Evolutionary conservation across 2,797 vertebrate genomes (phyloP), one percentile per base, ranked within the genome.

Genomic region (Hapalemur alaotrensis): DNA sequence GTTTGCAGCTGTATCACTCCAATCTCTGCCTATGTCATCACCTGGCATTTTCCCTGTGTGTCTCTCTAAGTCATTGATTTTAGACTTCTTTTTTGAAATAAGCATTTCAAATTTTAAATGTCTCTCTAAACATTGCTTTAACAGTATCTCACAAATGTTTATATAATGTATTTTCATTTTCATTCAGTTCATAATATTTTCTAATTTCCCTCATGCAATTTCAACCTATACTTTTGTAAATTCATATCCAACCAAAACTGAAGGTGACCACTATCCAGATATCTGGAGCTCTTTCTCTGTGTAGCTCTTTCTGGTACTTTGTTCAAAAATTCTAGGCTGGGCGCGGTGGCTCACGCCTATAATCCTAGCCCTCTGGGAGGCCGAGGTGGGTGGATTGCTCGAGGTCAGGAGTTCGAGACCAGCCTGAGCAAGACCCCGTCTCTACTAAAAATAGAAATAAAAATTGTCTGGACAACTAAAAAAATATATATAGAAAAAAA

Each of bases 141-240:
- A 90, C 69, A 86, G 48, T 25, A 90, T 67, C 84, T 14, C 18
- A 72, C 57, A 78, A 57, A 78, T 88, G 85, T 85, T 92, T 41
- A 28, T 84, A 52, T 61, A 61, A 69, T 94, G 46, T 69, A 22
- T 95, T 93, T 94, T 85, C 20, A 61, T 92, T 88, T 93, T 93
- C 25, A 75, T 67, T 95, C n/a, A 30, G 30, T 94, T 96, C 57
- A 93, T 90, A 93, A 85, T 93, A 69, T 83, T 88, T 88, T 69
- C 70, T 80, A 48, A 84, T 75, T 93, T 82, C 38, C 4, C 38
- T 95, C 6, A 20, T 88, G 43, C 38, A 43, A 0, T 92, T 75
- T 93, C 65, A 93, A 13, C 7, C 20, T 89, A 65, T 2, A 78
- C 23, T 89, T 96, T 35, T 18, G 43, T 81, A 93, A 85, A 89